Conservation (phyloP, 2,113 vertebrate species). For the Lethenteron reissneri region DNA sequence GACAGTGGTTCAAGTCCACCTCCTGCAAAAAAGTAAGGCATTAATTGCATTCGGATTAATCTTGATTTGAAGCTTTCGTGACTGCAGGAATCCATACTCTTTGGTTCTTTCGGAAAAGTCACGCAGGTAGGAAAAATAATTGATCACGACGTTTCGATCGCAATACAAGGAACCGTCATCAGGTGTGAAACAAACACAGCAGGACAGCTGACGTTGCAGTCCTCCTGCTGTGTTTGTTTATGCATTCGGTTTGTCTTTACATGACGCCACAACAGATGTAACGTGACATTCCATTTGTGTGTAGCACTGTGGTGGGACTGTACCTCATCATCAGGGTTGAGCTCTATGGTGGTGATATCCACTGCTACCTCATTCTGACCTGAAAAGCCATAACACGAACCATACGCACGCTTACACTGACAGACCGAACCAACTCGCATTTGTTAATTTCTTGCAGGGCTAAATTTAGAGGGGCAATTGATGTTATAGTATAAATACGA, state of each 20-base stretch:
- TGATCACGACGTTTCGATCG: not conserved
- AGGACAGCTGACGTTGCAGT: not conserved
- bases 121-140: too few relatives aligned
- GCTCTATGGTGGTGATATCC: slow-evolving; percentile 76
- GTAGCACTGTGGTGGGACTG: not conserved
- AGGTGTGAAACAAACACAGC: slow-evolving; percentile 7
- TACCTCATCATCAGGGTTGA: slow-evolving; percentile 89
- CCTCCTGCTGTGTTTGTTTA: not conserved
- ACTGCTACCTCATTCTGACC: slow-evolving; percentile 65
- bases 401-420: not conserved
- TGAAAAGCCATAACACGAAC: slow-evolving; percentile 16
- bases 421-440: too few relatives aligned
- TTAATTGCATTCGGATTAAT: not conserved
- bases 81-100: not conserved
- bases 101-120: too few relatives aligned
- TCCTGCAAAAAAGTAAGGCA: slow-evolving; percentile 32
- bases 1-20: slow-evolving; percentile 82
- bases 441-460: too few relatives aligned
- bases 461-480: not conserved
- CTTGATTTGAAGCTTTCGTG: not conserved
- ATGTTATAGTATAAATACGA: not conserved
- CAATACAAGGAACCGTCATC: not conserved
- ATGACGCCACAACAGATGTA: not conserved
- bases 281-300: not conserved
- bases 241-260: not conserved